Percentiles rank a stretch among this genome's conserved stretches.
These are phyloP conservation scores for Muschampia plurimacula DNA, from an alignment of 2,888 invertebrate species.

Conservation along the genomic window DNA sequence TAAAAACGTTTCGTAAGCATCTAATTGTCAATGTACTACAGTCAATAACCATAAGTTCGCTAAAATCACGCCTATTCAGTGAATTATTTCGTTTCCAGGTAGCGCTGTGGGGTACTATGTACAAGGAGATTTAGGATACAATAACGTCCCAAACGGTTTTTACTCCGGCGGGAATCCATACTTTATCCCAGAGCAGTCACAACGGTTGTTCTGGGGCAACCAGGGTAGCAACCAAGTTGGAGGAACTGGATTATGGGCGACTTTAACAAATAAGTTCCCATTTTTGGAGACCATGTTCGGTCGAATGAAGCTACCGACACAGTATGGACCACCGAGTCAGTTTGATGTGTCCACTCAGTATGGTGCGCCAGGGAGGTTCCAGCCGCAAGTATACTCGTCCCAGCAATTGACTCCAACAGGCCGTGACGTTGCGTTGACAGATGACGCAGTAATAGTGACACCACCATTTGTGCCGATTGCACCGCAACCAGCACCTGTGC, in stretches of 20 bases:
- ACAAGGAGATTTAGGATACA: slow-evolving; percentile 70
- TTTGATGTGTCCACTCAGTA: slow-evolving; percentile 49
- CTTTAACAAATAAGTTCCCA: slow-evolving; percentile 77
- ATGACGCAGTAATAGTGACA: slow-evolving; percentile 78
- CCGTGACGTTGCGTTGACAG: slow-evolving; percentile 75
- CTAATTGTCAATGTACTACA: not conserved
- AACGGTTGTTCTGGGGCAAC: slow-evolving; percentile 73
- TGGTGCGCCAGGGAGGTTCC: slow-evolving; percentile 47
- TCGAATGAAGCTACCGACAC: slow-evolving; percentile 67
- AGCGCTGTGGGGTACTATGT: slow-evolving; percentile 69
- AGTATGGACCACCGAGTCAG: slow-evolving; percentile 62
- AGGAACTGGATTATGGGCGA: slow-evolving; percentile 74
- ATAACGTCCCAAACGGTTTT: slow-evolving; percentile 68
- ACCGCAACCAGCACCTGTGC: slow-evolving; percentile 51
- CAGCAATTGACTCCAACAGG: slow-evolving; percentile 60
- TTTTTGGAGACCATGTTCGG: slow-evolving; percentile 77
- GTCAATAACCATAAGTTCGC: not conserved
- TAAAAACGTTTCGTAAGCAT: not conserved
- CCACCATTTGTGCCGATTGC: slow-evolving; percentile 71
- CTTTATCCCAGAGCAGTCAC: slow-evolving; percentile 67
- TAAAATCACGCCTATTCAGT: not conserved
- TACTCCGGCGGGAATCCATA: slow-evolving; percentile 61
- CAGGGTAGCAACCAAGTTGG: slow-evolving; percentile 78
- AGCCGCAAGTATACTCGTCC: slow-evolving; percentile 51
- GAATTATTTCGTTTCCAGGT: slow-evolving; percentile 60